These are phyloP conservation scores for Tachyglossus aculeatus DNA, from an alignment of 2,797 vertebrate species.

Conservation along the genomic window DNA sequence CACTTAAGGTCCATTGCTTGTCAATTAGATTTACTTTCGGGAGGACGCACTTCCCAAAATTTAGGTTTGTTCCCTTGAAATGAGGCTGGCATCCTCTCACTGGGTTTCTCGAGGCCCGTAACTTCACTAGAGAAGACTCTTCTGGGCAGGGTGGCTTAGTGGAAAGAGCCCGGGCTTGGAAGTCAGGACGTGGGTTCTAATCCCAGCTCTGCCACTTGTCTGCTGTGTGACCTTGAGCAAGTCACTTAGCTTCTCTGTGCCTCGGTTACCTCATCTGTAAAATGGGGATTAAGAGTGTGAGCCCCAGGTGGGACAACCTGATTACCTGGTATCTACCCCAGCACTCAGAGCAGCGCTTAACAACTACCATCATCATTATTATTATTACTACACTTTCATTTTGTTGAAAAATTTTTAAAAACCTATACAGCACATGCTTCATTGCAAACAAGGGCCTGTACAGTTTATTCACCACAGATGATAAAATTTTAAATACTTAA, in stretches of 20 bases:
- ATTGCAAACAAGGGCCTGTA: not conserved
- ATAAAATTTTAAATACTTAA: constrained; percentile 26
- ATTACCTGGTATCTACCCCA: too few species aligned
- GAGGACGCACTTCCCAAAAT: constrained; percentile 36
- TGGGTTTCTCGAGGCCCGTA: not conserved
- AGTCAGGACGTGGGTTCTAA: too few species aligned
- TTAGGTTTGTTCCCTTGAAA: constrained; percentile 25
- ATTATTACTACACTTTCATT: constrained; percentile 10
- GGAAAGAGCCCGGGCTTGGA: too few species aligned
- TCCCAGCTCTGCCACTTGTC: too few species aligned
- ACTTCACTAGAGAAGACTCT: not conserved
- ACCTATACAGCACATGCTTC: not conserved
- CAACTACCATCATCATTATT: too few species aligned
- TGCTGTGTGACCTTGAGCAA: too few species aligned
- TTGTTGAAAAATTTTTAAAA: not conserved
- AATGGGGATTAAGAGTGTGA: too few species aligned
- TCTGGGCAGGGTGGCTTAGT: too few species aligned
- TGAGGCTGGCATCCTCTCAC: constrained; percentile 16
- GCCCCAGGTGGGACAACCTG: too few species aligned
- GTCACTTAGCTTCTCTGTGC: too few species aligned
- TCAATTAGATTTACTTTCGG: constrained; percentile 5
- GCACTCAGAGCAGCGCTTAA: too few species aligned
- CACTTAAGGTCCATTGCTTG: constrained; percentile 30
- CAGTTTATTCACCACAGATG: fast-evolving
- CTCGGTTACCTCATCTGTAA: too few species aligned